These are phyloP conservation scores for Odiellus spinosus DNA, from an alignment of 2,888 invertebrate species.

Conservation along the genomic window DNA sequence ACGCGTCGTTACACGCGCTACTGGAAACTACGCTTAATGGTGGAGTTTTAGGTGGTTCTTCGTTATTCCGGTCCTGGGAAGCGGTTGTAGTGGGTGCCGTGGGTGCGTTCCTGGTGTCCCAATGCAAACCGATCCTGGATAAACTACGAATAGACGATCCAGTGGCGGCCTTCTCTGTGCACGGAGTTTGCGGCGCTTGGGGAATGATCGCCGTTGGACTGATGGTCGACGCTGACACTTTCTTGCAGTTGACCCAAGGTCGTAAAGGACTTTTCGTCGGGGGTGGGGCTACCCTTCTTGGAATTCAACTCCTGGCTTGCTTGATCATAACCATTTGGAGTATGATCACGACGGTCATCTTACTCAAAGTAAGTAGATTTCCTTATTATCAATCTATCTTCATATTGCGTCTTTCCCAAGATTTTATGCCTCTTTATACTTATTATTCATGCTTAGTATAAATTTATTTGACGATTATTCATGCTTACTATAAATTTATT, in stretches of 20 bases:
- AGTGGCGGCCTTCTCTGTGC: slow-evolving; percentile 77
- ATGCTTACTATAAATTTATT: too few species aligned
- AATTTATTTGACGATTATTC: too few species aligned
- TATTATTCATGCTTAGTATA: too few species aligned
- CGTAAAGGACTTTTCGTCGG: slow-evolving; percentile 37
- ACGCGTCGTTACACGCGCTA: too few species aligned
- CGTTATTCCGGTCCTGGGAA: slow-evolving; percentile 68
- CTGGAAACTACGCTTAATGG: too few species aligned
- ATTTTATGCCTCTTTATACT: too few species aligned
- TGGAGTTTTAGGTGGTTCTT: slow-evolving; percentile 28
- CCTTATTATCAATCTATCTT: too few species aligned
- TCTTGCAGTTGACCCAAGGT: slow-evolving; percentile 24
- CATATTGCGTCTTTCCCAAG: too few species aligned
- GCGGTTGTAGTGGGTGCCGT: slow-evolving; percentile 61
- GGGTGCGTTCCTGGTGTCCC: slow-evolving; percentile 56
- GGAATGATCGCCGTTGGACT: slow-evolving; percentile 73
- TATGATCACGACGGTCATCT: slow-evolving; percentile 45
- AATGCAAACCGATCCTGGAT: slow-evolving; percentile 58
- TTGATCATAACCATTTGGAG: slow-evolving; percentile 60
- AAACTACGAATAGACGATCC: slow-evolving; percentile 68
- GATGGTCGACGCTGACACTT: slow-evolving; percentile 48
- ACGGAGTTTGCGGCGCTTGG: slow-evolving; percentile 45
- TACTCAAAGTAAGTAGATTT: slow-evolving; percentile 55
- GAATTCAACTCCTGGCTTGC: slow-evolving; percentile 57
- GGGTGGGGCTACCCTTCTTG: slow-evolving; percentile 73